phyloP scores from a whole-genome alignment of 2,888 invertebrate species.

The Acheta domesticus region DNA sequence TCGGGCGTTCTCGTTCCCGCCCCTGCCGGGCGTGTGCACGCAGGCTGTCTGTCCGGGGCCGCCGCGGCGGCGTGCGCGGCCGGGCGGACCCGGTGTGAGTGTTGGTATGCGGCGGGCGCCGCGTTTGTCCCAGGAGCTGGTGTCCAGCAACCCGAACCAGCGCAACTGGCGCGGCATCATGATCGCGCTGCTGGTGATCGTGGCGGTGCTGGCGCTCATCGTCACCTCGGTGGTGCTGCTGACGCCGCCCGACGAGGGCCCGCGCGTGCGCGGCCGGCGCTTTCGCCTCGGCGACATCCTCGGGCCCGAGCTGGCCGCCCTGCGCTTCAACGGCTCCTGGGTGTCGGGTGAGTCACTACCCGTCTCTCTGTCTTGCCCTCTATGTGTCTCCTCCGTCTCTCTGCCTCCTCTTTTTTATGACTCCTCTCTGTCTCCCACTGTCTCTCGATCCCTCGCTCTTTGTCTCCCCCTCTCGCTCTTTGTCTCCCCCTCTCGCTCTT shows the following conservation, averaged over 20 bases:
- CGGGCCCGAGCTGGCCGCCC: conserved; percentile 71
- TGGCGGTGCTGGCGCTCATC: conserved; percentile 86
- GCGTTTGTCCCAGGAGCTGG: conserved; percentile 71
- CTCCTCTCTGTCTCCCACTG: too few relatives aligned
- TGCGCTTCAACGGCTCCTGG: conserved; percentile 84
- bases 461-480: too few relatives aligned
- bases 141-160: conserved; percentile 86
- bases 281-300: conserved; percentile 78
- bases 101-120: neutral
- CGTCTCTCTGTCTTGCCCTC: conserved; percentile 35
- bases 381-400: too few relatives aligned
- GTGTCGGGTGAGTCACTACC: conserved; percentile 65
- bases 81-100: neutral
- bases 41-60: neutral
- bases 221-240: conserved; percentile 94
- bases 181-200: conserved; percentile 91
- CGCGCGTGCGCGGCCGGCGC: conserved; percentile 73
- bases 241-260: conserved; percentile 89
- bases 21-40: too few relatives aligned
- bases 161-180: conserved; percentile 97
- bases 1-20: too few relatives aligned
- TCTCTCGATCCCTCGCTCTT: too few relatives aligned
- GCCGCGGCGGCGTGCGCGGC: neutral
- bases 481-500: too few relatives aligned
- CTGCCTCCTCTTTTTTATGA: too few relatives aligned